phyloP scores from a whole-genome alignment of 2,888 invertebrate genomes.

The Chorisops tibialis region DNA sequence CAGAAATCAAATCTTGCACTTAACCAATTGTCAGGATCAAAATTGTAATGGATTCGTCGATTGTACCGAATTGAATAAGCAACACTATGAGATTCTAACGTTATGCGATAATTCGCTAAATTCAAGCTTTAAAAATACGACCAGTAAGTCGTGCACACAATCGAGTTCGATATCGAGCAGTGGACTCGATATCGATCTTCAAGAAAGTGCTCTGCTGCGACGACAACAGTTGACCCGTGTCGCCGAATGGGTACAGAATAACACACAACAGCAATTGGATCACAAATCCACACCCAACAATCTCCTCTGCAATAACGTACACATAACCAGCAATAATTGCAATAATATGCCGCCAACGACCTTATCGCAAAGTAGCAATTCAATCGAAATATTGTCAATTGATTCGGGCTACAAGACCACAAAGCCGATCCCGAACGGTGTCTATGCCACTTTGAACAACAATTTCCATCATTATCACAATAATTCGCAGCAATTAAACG shows the following conservation, averaged over 20 bases:
- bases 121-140: conserved; percentile 21
- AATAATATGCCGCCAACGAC: neutral
- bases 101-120: conserved; percentile 15
- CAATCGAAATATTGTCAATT: conserved; percentile 3
- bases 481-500: conserved; percentile 25
- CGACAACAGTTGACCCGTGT: conserved; percentile 66
- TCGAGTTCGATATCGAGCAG: conserved; percentile 45
- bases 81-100: conserved; percentile 7
- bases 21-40: conserved; percentile 3
- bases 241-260: conserved; percentile 75
- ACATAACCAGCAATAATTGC: neutral
- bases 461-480: conserved; percentile 12
- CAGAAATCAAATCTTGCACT: neutral
- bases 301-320: neutral
- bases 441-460: conserved; percentile 4
- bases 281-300: conserved; percentile 20
- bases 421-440: neutral
- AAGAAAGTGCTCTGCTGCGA: conserved; percentile 55
- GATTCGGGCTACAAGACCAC: neutral
- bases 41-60: neutral
- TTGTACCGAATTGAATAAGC: neutral
- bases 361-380: conserved; percentile 1
- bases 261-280: conserved; percentile 53
- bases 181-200: conserved; percentile 45
- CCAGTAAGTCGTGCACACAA: conserved; percentile 38